Evolutionary conservation across 2,113 vertebrate species (phyloP), one percentile per base, ranked within the genome.

Genomic region (Stomatorhinus ivindoensis): DNA sequence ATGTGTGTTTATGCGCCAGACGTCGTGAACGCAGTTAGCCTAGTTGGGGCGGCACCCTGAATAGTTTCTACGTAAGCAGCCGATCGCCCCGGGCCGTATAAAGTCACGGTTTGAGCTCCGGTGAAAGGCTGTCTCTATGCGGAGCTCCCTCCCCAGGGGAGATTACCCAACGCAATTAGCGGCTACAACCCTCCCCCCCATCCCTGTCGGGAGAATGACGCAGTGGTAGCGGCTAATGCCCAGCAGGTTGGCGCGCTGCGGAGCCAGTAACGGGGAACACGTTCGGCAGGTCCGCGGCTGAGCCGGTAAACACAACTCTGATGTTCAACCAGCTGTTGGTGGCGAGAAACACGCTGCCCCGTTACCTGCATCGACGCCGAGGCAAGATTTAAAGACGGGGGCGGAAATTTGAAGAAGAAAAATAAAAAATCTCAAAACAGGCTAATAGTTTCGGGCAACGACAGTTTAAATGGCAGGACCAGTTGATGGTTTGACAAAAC

Each of bases 51-150:
- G 35, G 73, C 35, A 1, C 73, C 73, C 10, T 19, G 31, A 80
- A 42, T 80, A 80, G 5, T 39, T 80, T 19, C 13, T 8, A 80
- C 35, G 44, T 27, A 47, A 84, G 39, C 82, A 84, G 82, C 39
- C 27, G 44, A 39, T 10, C 3, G 82, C 82, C 39, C 9, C 4
- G 1, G 83, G 21, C 24, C 27, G 47, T 87, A 61, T 65, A 73
- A 88, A 88, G 65, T n/a, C 46, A 50, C 10, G 39, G 19, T 21
- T 35, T 0, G 35, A n/a, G 42, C 24, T 47, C 53, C 27, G 61
- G 61, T 88, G 39, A 88, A 88, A 88, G 87, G 44, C 87, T 8
- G 27, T 42, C n/a, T 73, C 46, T 88, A 61, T 73, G 61, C 44
- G 6, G 61, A 50, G 87, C 61, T 76, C 15, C 8, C 42, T 3